These are phyloP conservation scores for Setipinna tenuifilis DNA, from an alignment of 2,797 vertebrate genomes.

Conservation along the genomic window DNA sequence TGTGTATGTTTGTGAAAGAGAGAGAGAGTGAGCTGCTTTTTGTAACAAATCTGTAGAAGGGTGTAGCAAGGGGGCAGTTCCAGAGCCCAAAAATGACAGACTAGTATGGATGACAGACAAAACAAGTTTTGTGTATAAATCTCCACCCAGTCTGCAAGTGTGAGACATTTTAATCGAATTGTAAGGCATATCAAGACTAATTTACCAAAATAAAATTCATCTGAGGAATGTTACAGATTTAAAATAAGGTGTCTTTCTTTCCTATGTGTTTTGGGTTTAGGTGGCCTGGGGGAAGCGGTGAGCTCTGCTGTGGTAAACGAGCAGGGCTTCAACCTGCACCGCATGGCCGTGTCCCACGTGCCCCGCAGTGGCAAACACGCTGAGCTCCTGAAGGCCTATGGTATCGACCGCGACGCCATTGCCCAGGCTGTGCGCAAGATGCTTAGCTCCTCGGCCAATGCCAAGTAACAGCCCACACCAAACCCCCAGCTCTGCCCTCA, in stretches of 20 bases:
- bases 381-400: constrained; percentile 83
- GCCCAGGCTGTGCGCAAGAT: constrained; percentile 74
- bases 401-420: constrained; percentile 83
- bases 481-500: neutral
- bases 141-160: too few species aligned
- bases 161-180: too few species aligned
- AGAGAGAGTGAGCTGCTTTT: constrained; percentile 50
- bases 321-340: constrained; percentile 71
- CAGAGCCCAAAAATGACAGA: too few species aligned
- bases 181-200: too few species aligned
- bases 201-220: too few species aligned
- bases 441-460: constrained; percentile 70
- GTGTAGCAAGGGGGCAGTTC: too few species aligned
- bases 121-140: neutral
- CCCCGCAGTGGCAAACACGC: constrained; percentile 81
- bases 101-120: constrained; percentile 53
- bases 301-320: constrained; percentile 72
- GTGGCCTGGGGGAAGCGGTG: constrained; percentile 84
- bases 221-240: neutral
- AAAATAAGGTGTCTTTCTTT: too few species aligned
- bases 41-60: too few species aligned
- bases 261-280: constrained; percentile 54
- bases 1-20: neutral
- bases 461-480: constrained; percentile 51
- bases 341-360: constrained; percentile 78